Percentiles rank a stretch among this genome's conserved stretches.
Conservation (phyloP, 2,113 vertebrate genomes). For the Actinemys pallida region DNA sequence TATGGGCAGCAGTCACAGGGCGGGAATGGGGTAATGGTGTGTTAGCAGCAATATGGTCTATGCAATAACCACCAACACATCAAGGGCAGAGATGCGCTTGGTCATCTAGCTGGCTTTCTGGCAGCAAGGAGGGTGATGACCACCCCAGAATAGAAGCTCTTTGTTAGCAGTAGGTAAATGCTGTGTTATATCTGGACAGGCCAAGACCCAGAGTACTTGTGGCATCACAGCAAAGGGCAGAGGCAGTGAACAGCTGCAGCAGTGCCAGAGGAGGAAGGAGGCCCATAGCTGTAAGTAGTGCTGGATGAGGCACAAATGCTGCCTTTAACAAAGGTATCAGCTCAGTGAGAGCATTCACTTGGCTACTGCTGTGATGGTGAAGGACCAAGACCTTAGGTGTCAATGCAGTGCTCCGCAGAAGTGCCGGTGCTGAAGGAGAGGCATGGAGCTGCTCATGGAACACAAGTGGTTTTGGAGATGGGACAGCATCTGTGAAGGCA, state of each 20-base stretch:
- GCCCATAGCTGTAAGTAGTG: background rate
- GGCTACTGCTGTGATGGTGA: background rate
- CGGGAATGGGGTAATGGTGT: background rate
- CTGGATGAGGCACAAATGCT: background rate
- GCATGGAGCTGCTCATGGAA: background rate
- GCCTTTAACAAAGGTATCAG: background rate
- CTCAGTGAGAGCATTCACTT: background rate
- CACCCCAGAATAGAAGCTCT: background rate
- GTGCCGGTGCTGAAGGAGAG: background rate
- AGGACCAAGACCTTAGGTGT: background rate
- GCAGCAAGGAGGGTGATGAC: background rate
- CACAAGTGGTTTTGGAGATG: background rate
- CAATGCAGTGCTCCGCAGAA: background rate
- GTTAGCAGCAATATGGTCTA: background rate
- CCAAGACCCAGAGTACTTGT: no score
- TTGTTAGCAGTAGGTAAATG: background rate
- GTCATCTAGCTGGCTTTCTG: background rate
- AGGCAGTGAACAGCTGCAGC: background rate
- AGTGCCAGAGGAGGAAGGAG: background rate
- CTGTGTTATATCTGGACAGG: background rate
- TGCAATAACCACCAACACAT: background rate
- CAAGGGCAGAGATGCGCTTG: background rate
- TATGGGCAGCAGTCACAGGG: background rate
- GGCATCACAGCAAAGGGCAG: rapidly evolving
- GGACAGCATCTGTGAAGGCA: background rate